Percentiles rank a stretch among this genome's conserved stretches.
Conservation (phyloP, 2,113 vertebrate genomes). For the Cheilinus undulatus region DNA sequence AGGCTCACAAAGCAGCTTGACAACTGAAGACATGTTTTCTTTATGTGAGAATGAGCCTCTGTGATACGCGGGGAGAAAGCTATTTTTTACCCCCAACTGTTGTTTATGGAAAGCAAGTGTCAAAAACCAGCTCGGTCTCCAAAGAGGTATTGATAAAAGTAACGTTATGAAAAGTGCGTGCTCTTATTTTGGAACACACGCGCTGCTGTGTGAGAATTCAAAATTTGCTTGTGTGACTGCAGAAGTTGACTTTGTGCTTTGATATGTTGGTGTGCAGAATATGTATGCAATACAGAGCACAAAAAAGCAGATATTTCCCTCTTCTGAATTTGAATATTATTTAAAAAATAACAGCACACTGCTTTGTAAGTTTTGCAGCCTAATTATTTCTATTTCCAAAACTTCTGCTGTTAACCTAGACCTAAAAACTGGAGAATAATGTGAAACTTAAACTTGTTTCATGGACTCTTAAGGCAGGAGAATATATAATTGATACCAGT, state of each 20-base stretch:
- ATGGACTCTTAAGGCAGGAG: constrained; percentile 31
- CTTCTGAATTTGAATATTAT: constrained; percentile 55
- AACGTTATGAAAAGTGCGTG: constrained; percentile 49
- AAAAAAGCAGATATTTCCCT: constrained; percentile 57
- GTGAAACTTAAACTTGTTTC: constrained; percentile 52
- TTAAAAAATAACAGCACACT: constrained; percentile 60
- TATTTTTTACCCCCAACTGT: constrained; percentile 57
- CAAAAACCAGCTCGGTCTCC: constrained; percentile 57
- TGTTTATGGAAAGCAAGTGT: constrained; percentile 71
- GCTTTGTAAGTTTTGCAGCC: constrained; percentile 50
- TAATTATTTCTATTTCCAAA: constrained; percentile 73
- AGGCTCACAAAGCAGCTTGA: constrained; percentile 56
- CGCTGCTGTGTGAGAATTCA: constrained; percentile 41
- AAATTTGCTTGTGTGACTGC: constrained; percentile 55
- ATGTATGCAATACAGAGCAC: constrained; percentile 41
- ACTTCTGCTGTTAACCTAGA: constrained; percentile 44
- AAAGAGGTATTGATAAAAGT: constrained; percentile 66
- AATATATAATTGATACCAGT: constrained; percentile 29
- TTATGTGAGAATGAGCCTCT: constrained; percentile 49
- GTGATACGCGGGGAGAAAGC: constrained; percentile 44
- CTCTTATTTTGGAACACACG: constrained; percentile 56
- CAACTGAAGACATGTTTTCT: constrained; percentile 62
- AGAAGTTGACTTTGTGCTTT: constrained; percentile 59
- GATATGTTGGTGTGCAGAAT: constrained; percentile 58
- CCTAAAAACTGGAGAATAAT: constrained; percentile 46